A percentile compares a stretch with the other conserved stretches of the same genome.
Evolutionary conservation across 1,140 invertebrate species (phyloP).

Genomic region (Drosophila pseudoananassae): DNA sequence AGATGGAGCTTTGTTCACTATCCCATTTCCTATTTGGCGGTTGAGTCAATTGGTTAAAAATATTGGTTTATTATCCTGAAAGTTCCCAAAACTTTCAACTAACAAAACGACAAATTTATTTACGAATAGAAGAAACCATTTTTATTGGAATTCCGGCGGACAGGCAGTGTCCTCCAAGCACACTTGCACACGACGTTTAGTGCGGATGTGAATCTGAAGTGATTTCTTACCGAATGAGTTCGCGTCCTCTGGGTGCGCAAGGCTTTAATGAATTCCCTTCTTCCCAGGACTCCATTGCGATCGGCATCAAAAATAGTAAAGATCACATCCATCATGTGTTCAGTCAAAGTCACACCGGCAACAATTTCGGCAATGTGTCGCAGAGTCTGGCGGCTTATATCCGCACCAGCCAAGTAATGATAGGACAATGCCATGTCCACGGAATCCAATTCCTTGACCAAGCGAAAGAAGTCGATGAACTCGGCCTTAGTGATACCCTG

Average conservation of each 20-base stretch:
- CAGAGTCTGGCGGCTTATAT: slow-evolving; percentile 24
- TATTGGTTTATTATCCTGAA: too few relatives aligned
- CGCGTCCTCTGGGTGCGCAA: slow-evolving; percentile 3
- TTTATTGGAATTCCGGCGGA: not conserved
- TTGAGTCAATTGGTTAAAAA: not conserved
- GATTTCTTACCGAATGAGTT: not conserved
- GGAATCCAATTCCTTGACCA: slow-evolving; percentile 26
- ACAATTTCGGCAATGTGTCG: slow-evolving; percentile 38
- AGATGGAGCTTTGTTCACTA: not conserved
- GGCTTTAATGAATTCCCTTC: slow-evolving; percentile 23
- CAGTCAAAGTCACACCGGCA: slow-evolving; percentile 7
- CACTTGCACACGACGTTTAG: slow-evolving; percentile 35
- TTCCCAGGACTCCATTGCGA: slow-evolving; percentile 28
- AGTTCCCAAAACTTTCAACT: not conserved
- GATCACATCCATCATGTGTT: slow-evolving; percentile 42
- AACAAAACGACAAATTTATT: not conserved
- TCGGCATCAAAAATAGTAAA: slow-evolving; percentile 51
- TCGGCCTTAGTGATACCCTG: slow-evolving; percentile 33
- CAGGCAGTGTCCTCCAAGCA: not conserved
- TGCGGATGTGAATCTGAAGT: not conserved
- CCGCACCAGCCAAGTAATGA: slow-evolving; percentile 46
- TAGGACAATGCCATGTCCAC: slow-evolving; percentile 42
- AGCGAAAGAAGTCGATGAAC: slow-evolving; percentile 42
- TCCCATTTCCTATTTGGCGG: not conserved
- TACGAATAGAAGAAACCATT: not conserved